Base-by-base conservation (phyloP, 2,888 invertebrate genomes). In the Microctonus aethiopoides region DNA sequence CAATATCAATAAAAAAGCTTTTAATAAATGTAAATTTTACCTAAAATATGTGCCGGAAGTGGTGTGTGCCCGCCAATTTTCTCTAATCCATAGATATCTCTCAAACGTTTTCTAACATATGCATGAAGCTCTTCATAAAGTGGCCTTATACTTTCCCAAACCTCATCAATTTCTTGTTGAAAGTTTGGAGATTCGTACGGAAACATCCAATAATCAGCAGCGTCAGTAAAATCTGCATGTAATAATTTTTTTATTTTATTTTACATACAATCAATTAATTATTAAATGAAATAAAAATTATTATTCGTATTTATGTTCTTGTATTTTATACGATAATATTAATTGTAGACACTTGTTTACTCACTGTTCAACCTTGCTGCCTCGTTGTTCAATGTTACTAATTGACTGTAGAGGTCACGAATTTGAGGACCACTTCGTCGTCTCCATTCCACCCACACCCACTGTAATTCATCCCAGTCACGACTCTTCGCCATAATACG, bases 371-470 rank as follows among this genome's bases (percentile, higher is more conserved):
- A 87, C 80, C 89, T 89, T 0, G 95, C 94, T 5, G 94, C 94
- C 72, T 95, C 93, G 78, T 95, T 95, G 70, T 94, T 94, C 59
- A 95, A 84, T 65, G 92, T 92, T 0, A 93, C 91, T 70, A 95
- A 87, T 85, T 95, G 94, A 72, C 94, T 93, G 78, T 92, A 96
- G 36, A 93, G 87, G 75, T 95, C 94, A 73, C 93, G 89, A 84
- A 95, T 91, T 78, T 94, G 90, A 68, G 92, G 90, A 0, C 94
- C 95, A 0, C 96, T 95, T 74, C 94, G 92, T 76, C 97, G 89
- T 77, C 96, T 90, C 94, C 96, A 98, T 83, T 95, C 95, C 0
- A 93, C 91, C 98, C 98, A 98, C 0, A 92, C 91, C 81, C 94
- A 93, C 78, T 93, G 92, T 69, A 98, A 87, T 83, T 96, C 95